phyloP scores from a whole-genome alignment of 2,113 vertebrate genomes.

The Ifrita kowaldi region DNA sequence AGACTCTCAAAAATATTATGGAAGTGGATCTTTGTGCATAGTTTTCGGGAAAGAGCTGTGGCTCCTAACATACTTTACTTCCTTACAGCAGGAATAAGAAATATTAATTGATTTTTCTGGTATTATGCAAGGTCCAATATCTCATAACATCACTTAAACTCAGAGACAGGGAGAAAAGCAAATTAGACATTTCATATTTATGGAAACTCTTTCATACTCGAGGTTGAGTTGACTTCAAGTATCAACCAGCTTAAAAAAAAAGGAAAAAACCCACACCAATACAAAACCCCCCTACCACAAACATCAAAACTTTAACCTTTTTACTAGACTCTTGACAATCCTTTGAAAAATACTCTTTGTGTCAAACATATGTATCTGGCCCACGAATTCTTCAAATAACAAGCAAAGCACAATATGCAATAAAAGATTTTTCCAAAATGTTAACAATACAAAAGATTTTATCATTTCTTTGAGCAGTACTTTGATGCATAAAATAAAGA shows the following conservation, averaged over 20 bases:
- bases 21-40: background rate
- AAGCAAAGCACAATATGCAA: background rate
- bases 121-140: background rate
- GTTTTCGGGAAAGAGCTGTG: background rate
- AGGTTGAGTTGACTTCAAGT: background rate
- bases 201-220: background rate
- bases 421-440: background rate
- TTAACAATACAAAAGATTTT: background rate
- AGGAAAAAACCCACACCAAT: background rate
- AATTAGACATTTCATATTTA: background rate
- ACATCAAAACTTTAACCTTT: background rate
- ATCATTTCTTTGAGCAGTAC: background rate
- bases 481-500: background rate
- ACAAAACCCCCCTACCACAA: fast-evolving
- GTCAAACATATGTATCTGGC: background rate
- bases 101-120: background rate
- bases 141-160: background rate
- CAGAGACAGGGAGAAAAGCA: background rate
- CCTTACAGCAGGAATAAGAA: background rate
- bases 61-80: background rate
- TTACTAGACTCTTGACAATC: background rate
- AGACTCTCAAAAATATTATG: background rate
- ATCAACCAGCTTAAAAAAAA: background rate
- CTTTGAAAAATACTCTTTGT: background rate
- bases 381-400: background rate